Evolutionary conservation across 2,797 vertebrate genomes (phyloP), one percentile per base, ranked within the genome.

Genomic region (Helostoma temminkii): DNA sequence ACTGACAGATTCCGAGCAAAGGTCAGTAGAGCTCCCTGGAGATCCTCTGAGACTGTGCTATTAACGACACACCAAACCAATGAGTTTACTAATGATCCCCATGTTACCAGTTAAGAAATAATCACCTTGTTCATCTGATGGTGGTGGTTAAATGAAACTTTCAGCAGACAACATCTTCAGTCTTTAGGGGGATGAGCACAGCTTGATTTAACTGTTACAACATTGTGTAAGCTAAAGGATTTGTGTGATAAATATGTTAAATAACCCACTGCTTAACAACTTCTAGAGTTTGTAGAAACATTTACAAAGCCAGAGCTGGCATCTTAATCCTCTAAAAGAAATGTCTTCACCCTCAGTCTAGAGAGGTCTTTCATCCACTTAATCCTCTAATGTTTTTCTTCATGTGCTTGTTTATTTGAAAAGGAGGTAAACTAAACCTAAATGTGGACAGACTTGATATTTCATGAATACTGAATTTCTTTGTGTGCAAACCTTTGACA

Each of bases 1-100:
- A 97, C 93, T 92, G 96, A 97, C 96, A 99, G 96, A 95, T 96
- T 96, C 85, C 73, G 96, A 95, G 96, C 96, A 98, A 99, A 99
- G 97, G 97, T 98, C 97, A 95, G 80, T 48, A 96, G 94, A 84
- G 95, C 95, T 96, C 96, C 96, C 96, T 93, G 94, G 96, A 97
- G 96, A 97, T 96, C 94, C 47, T 94, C 94, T 36, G 93, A 96
- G 90, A 98, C 95, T 86, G 96, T 95, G 95, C 97, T 98, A 95
- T 96, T 98, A 96, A 97, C 92, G 93, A 97, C 95, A 97, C 91
- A 91, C 82, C 95, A 96, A 96, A 98, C 95, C 97, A 98, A 98
- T 93, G 95, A 91, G 87, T 96, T 97, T 96, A 95, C 95, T 95
- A 96, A 95, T 88, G 93, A 95, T 94, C 95, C 95, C 92, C 92